These are phyloP conservation scores for Priocnemis perturbator DNA, from an alignment of 2,888 invertebrate genomes.

Conservation along the genomic window DNA sequence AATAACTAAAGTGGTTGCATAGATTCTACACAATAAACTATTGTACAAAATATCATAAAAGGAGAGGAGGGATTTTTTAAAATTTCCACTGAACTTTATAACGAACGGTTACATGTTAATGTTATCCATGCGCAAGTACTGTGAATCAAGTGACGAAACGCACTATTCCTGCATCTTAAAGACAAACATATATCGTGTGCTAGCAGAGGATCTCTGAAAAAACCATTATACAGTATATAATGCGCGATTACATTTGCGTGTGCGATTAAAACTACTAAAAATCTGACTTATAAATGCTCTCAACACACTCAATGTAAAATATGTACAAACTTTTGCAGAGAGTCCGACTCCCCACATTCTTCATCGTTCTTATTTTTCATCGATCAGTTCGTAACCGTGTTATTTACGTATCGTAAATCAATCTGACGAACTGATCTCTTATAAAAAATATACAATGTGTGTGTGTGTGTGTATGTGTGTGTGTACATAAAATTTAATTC, in stretches of 20 bases:
- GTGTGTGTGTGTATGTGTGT: constrained; percentile 33
- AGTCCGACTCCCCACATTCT: constrained; percentile 33
- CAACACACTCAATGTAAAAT: constrained; percentile 47
- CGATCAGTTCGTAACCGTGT: background rate
- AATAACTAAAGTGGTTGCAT: background rate
- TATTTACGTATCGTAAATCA: constrained; percentile 32
- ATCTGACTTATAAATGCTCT: constrained; percentile 33
- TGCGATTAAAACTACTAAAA: constrained; percentile 44
- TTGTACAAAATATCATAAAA: no score
- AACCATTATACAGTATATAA: constrained; percentile 44
- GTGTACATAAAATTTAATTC: constrained; percentile 57
- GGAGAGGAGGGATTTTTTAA: no score
- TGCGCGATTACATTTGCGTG: constrained; percentile 23
- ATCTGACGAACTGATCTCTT: constrained; percentile 43
- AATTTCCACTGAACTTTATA: constrained; percentile 1
- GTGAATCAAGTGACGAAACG: constrained; percentile 32
- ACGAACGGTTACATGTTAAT: background rate
- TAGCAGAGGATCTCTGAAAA: constrained; percentile 44
- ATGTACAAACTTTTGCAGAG: constrained; percentile 47
- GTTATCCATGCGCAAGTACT: background rate
- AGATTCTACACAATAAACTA: background rate
- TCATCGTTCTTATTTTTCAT: background rate
- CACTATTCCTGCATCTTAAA: constrained; percentile 40
- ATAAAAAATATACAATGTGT: constrained; percentile 58
- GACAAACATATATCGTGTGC: constrained; percentile 33